Evolutionary conservation across 2,888 invertebrate species (phyloP).

Genomic region (Zeuzera pyrina): DNA sequence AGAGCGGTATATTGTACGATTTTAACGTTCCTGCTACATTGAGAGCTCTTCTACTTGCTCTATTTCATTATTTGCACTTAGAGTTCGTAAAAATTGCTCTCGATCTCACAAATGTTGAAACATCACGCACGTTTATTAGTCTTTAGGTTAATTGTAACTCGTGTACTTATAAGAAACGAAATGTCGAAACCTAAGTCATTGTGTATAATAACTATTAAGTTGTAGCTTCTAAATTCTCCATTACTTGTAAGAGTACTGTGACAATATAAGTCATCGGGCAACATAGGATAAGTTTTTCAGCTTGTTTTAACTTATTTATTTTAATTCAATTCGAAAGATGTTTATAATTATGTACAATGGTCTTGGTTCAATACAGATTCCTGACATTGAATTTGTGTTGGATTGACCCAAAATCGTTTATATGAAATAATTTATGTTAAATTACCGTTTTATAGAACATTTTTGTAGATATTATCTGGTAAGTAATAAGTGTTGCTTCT

Average conservation of each 20-base stretch:
- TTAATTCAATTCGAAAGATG: constrained; percentile 33
- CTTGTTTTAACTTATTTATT: constrained; percentile 68
- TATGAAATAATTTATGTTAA: constrained; percentile 55
- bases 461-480: constrained; percentile 51
- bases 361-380: constrained; percentile 27
- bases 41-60: constrained; percentile 28
- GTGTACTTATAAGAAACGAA: constrained; percentile 71
- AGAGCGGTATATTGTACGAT: constrained; percentile 31
- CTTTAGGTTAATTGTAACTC: constrained; percentile 56
- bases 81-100: constrained; percentile 26
- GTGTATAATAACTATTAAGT: constrained; percentile 69
- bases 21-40: constrained; percentile 38
- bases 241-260: constrained; percentile 64
- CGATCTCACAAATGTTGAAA: constrained; percentile 28
- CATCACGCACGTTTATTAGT: constrained; percentile 64
- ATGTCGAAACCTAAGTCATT: constrained; percentile 74
- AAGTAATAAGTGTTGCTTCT: constrained; percentile 46
- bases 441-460: constrained; percentile 46
- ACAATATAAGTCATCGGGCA: constrained; percentile 63
- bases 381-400: constrained; percentile 20
- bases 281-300: constrained; percentile 49
- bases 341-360: constrained; percentile 23
- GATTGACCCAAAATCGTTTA: constrained; percentile 26
- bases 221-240: constrained; percentile 67
- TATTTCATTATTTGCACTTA: constrained; percentile 16